Conservation (phyloP, 2,888 invertebrate species). For the Nephrotoma guestfalica region DNA sequence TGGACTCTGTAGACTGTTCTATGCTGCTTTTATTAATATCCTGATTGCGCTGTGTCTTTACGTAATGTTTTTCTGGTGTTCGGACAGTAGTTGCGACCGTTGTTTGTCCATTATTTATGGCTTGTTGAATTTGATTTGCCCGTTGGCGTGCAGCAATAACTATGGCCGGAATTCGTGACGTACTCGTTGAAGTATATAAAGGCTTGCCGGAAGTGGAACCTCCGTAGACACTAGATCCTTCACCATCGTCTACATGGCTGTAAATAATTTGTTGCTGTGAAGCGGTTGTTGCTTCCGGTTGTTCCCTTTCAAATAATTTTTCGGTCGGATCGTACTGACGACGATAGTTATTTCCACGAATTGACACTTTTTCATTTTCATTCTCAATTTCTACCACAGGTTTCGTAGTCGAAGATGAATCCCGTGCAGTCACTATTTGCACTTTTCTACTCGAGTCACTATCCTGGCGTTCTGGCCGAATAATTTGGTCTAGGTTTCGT, state of each 20-base stretch:
- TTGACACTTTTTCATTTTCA: conserved; percentile 28
- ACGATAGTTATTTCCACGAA: conserved; percentile 43
- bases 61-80: conserved; percentile 31
- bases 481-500: conserved; percentile 11
- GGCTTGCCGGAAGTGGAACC: conserved; percentile 47
- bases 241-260: conserved; percentile 46
- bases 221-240: conserved; percentile 53
- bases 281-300: conserved; percentile 31
- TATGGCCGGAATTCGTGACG: conserved; percentile 39
- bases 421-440: conserved; percentile 8
- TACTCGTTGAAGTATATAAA: conserved; percentile 48
- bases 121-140: conserved; percentile 20
- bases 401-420: conserved; percentile 24
- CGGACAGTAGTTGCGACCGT: conserved; percentile 10
- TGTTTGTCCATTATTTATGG: conserved; percentile 9
- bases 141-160: conserved; percentile 36
- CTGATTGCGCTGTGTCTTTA: conserved; percentile 10
- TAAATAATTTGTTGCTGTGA: conserved; percentile 36
- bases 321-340: conserved; percentile 45
- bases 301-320: neutral
- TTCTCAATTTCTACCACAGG: conserved; percentile 39
- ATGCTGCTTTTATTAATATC: conserved; percentile 31
- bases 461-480: conserved; percentile 15
- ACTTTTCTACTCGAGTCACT: conserved; percentile 15
- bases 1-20: conserved; percentile 39